Evolutionary conservation across 1,140 invertebrate genomes (phyloP).

Genomic region (Venturia canescens): DNA sequence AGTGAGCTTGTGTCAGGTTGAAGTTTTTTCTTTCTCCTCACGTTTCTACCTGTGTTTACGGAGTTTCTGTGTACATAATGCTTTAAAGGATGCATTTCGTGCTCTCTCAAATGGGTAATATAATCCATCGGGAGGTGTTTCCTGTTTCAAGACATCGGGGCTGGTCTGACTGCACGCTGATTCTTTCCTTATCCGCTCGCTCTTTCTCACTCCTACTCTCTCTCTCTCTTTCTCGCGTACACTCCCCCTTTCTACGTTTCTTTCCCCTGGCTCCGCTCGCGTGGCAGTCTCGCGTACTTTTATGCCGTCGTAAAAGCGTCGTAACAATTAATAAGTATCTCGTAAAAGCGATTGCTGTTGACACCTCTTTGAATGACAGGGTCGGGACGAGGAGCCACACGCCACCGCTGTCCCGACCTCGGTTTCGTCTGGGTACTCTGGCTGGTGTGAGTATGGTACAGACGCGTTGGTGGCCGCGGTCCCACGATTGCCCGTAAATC

Average conservation of each 20-base stretch:
- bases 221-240: neutral
- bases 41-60: constrained; percentile 24
- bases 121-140: constrained; percentile 43
- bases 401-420: constrained; percentile 2
- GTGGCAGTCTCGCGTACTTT: constrained; percentile 67
- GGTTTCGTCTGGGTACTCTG: constrained; percentile 43
- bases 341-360: constrained; percentile 77
- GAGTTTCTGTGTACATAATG: constrained; percentile 15
- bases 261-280: constrained; percentile 7
- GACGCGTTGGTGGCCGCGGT: constrained; percentile 59
- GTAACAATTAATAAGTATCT: constrained; percentile 79
- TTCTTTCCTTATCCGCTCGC: neutral
- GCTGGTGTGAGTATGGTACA: constrained; percentile 33
- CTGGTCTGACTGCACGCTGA: constrained; percentile 38
- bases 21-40: constrained; percentile 14
- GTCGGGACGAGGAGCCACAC: constrained; percentile 51
- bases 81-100: constrained; percentile 29
- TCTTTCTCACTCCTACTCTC: constrained; percentile 20
- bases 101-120: constrained; percentile 6
- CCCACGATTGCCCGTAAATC: constrained; percentile 73
- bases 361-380: constrained; percentile 77
- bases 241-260: constrained; percentile 10
- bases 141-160: neutral
- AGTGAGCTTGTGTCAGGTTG: neutral
- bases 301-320: constrained; percentile 75